A percentile compares a stretch with the other conserved stretches of the same genome.
Conservation (phyloP, 2,113 vertebrate species). For the Oreochromis tanganicae region DNA sequence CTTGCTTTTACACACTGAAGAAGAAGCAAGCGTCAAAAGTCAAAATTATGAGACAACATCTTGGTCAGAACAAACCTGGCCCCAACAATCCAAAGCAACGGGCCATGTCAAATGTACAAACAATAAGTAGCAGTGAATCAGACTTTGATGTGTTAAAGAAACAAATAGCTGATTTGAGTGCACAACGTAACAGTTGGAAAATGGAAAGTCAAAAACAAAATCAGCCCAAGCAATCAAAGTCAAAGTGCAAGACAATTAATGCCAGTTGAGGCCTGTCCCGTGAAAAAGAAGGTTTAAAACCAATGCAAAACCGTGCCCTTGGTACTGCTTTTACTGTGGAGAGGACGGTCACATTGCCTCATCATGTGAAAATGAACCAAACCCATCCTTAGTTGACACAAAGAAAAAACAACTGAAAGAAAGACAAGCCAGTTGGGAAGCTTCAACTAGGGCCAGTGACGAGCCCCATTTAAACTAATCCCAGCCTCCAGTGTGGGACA, state of each 20-base stretch:
- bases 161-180: not conserved
- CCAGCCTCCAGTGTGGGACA: not conserved
- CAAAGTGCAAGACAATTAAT: not conserved
- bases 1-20: not conserved
- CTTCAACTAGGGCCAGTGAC: not conserved
- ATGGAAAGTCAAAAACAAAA: not conserved
- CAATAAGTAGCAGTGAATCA: not conserved
- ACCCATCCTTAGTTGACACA: not conserved
- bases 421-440: not conserved
- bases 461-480: not conserved
- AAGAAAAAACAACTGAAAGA: not conserved
- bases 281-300: not conserved
- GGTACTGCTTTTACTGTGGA: not conserved
- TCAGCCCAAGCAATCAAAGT: not conserved
- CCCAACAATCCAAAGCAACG: not conserved
- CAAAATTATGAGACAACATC: not conserved
- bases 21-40: not conserved
- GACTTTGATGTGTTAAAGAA: not conserved
- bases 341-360: not conserved
- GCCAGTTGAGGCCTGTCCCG: not conserved
- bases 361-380: not conserved
- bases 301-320: not conserved
- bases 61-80: not conserved
- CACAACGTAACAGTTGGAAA: not conserved
- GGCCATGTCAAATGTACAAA: not conserved